phyloP scores from a whole-genome alignment of 2,888 invertebrate species.

The Uloborus plumipes region DNA sequence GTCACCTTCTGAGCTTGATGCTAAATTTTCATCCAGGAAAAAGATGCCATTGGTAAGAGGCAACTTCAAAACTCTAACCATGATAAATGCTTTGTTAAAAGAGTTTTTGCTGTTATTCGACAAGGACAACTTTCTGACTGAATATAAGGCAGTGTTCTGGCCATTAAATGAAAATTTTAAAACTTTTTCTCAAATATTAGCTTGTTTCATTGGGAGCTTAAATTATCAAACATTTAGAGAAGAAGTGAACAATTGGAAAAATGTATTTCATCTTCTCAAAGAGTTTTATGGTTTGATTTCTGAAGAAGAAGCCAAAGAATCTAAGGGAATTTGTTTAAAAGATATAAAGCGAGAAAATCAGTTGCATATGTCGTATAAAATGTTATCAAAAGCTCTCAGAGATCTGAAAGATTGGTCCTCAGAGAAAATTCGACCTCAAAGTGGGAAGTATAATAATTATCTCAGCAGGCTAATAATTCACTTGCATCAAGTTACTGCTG shows the following conservation, averaged over 20 bases:
- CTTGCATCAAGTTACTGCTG: conserved; percentile 65
- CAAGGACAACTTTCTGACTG: conserved; percentile 1
- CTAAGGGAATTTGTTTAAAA: conserved; percentile 11
- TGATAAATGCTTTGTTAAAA: conserved; percentile 34
- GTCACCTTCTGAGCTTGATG: conserved; percentile 25
- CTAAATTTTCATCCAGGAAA: conserved; percentile 27
- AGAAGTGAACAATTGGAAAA: conserved; percentile 35
- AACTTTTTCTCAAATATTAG: conserved; percentile 19
- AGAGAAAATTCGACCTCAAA: conserved; percentile 32
- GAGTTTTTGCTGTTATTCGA: conserved; percentile 31
- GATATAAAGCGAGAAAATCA: conserved; percentile 43
- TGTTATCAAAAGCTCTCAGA: conserved; percentile 35
- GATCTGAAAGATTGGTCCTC: conserved; percentile 42
- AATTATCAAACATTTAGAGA: conserved; percentile 24
- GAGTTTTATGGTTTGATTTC: conserved; percentile 35
- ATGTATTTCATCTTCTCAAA: conserved; percentile 9
- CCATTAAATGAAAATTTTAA: conserved; percentile 11
- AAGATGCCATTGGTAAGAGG: conserved; percentile 51
- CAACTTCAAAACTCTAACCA: conserved; percentile 31
- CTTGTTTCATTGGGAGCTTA: conserved; percentile 34
- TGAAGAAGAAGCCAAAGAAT: conserved; percentile 26
- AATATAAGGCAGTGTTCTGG: conserved; percentile 35
- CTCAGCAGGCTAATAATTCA: conserved; percentile 63
- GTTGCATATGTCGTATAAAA: conserved; percentile 49
- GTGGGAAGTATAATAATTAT: conserved; percentile 52